These are phyloP conservation scores for Parasteatoda lunata DNA, from an alignment of 2,888 invertebrate genomes.

Conservation along the genomic window DNA sequence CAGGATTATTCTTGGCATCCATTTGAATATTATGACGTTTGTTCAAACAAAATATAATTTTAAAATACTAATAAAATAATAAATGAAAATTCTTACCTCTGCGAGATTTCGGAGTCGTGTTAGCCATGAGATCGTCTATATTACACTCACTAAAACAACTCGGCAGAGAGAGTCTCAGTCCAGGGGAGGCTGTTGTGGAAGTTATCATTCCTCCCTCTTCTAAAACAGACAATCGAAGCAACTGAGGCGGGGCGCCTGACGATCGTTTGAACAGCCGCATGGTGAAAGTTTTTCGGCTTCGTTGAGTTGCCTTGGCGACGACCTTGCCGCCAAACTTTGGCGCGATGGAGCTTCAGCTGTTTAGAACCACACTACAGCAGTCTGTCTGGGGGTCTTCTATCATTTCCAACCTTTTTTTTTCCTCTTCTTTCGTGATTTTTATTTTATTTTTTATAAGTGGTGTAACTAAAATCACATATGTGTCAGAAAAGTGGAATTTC, in stretches of 20 bases:
- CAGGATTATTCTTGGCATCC: slow-evolving; percentile 3
- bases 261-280: slow-evolving; percentile 65
- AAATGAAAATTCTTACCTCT: slow-evolving; percentile 42
- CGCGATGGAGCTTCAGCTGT: slow-evolving; percentile 53
- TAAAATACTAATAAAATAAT: background rate
- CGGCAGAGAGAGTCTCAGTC: slow-evolving; percentile 55
- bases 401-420: slow-evolving; percentile 9
- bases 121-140: slow-evolving; percentile 66
- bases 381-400: slow-evolving; percentile 28
- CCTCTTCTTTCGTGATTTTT: background rate
- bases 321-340: slow-evolving; percentile 59
- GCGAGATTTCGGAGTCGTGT: slow-evolving; percentile 53
- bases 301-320: slow-evolving; percentile 46
- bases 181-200: slow-evolving; percentile 48
- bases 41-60: background rate
- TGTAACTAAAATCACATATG: background rate
- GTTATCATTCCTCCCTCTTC: slow-evolving; percentile 31
- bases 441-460: background rate
- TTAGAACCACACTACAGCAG: background rate
- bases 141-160: slow-evolving; percentile 64
- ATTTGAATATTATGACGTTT: background rate
- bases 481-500: slow-evolving; percentile 4
- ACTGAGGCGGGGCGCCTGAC: slow-evolving; percentile 49
- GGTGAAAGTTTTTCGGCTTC: slow-evolving; percentile 27
- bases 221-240: slow-evolving; percentile 45